These are phyloP conservation scores for Boulengeromyrus knoepffleri DNA, from an alignment of 2,113 vertebrate species.

Conservation along the genomic window DNA sequence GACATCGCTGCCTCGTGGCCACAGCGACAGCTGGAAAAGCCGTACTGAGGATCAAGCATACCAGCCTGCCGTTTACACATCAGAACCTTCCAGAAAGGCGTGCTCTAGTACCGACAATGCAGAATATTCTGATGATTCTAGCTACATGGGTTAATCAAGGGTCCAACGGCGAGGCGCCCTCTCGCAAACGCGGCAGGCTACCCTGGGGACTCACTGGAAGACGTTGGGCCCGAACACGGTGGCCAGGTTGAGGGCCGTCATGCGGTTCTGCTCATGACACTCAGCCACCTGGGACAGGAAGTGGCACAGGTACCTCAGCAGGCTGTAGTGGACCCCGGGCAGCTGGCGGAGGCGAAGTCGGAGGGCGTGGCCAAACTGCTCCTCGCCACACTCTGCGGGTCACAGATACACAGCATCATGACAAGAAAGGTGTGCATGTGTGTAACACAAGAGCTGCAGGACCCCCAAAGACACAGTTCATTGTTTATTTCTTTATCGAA, in stretches of 20 bases:
- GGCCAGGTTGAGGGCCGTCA: constrained; percentile 79
- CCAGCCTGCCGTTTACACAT: not conserved
- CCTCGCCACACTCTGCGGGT: constrained; percentile 46
- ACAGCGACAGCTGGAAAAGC: not conserved
- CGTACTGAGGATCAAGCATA: not conserved
- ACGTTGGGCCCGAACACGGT: constrained; percentile 85
- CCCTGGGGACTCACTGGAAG: constrained; percentile 76
- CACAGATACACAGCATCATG: not conserved
- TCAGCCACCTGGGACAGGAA: constrained; percentile 78
- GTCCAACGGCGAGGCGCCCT: too few relatives aligned
- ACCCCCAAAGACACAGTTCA: too few relatives aligned
- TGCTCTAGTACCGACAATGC: not conserved
- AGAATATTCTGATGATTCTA: not conserved
- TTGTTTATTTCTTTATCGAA: too few relatives aligned
- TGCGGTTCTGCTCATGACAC: constrained; percentile 73
- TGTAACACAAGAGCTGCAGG: not conserved
- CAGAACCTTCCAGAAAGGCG: not conserved
- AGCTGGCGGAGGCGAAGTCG: constrained; percentile 69
- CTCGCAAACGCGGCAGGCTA: not conserved
- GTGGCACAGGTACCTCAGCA: constrained; percentile 78
- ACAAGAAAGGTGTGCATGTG: not conserved
- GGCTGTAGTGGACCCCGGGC: constrained; percentile 69
- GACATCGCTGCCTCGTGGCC: too few relatives aligned
- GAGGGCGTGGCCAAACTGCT: constrained; percentile 55
- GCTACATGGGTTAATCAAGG: not conserved